phyloP scores from a whole-genome alignment of 2,113 vertebrate species.

The Eretmodus cyanostictus region DNA sequence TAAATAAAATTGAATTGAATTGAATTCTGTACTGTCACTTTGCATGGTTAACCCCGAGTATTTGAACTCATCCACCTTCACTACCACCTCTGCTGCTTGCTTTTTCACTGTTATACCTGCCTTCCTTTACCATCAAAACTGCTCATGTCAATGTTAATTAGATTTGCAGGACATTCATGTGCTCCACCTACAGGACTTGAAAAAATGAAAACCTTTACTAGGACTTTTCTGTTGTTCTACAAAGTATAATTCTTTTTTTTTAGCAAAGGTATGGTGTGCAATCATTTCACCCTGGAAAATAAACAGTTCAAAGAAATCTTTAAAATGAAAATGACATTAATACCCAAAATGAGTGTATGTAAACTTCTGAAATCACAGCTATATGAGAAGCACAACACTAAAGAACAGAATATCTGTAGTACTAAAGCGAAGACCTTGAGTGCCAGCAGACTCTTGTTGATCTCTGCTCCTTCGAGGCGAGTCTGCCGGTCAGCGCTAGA shows the following conservation, averaged over 20 bases:
- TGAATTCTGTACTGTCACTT: neutral
- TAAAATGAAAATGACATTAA: neutral
- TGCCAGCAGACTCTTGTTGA: conserved; percentile 98
- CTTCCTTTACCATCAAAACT: neutral
- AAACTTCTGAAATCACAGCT: neutral
- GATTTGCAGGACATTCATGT: neutral
- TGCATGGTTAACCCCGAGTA: neutral
- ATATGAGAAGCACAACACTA: neutral
- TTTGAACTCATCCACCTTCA: neutral
- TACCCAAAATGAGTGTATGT: neutral
- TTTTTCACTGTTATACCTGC: neutral
- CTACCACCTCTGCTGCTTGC: neutral
- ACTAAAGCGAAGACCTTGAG: conserved; percentile 79
- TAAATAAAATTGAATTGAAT: too few relatives aligned
- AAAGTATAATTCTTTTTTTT: neutral
- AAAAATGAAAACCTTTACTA: neutral
- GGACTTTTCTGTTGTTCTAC: neutral
- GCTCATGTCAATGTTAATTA: neutral
- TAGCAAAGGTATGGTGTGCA: neutral
- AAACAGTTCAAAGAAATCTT: neutral
- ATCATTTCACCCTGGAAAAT: neutral
- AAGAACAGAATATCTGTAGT: neutral
- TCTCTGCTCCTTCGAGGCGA: conserved; percentile 93
- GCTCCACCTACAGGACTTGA: neutral
- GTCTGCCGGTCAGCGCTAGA: conserved; percentile 96